A percentile compares a stretch with the other conserved stretches of the same genome.
phyloP scores from a whole-genome alignment of 2,113 vertebrate genomes.

The Felis chaus region DNA sequence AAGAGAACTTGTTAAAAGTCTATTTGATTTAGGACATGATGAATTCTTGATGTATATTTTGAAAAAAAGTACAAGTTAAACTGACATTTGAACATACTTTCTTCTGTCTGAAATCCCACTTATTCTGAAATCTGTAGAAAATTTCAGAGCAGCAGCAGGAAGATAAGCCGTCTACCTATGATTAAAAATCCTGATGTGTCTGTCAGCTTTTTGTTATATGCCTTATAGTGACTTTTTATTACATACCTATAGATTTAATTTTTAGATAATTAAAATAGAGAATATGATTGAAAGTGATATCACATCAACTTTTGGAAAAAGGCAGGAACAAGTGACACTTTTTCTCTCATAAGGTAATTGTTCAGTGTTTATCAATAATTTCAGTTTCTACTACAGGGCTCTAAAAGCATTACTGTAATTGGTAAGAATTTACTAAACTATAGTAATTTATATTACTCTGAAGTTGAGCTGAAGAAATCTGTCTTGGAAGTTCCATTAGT shows the following conservation, averaged over 20 bases:
- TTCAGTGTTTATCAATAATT: background rate
- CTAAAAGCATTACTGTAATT: background rate
- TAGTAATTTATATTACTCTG: background rate
- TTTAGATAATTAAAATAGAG: background rate
- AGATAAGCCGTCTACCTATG: background rate
- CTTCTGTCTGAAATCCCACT: background rate
- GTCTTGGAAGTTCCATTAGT: background rate
- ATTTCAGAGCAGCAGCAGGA: background rate
- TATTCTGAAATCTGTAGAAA: constrained; percentile 29
- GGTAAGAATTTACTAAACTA: constrained; percentile 16
- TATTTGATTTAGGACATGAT: background rate
- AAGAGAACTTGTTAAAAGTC: background rate
- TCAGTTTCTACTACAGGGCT: background rate
- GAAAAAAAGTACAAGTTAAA: background rate
- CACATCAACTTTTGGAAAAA: background rate
- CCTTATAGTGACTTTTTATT: background rate
- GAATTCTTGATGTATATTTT: constrained; percentile 18
- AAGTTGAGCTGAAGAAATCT: background rate
- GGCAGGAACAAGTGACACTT: background rate
- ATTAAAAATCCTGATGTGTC: background rate
- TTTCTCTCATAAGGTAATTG: background rate
- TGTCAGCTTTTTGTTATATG: background rate
- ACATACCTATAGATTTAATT: background rate
- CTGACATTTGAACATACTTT: background rate
- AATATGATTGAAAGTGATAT: background rate